Conservation (phyloP, 2,888 invertebrate species). For the Sesia bembeciformis region DNA sequence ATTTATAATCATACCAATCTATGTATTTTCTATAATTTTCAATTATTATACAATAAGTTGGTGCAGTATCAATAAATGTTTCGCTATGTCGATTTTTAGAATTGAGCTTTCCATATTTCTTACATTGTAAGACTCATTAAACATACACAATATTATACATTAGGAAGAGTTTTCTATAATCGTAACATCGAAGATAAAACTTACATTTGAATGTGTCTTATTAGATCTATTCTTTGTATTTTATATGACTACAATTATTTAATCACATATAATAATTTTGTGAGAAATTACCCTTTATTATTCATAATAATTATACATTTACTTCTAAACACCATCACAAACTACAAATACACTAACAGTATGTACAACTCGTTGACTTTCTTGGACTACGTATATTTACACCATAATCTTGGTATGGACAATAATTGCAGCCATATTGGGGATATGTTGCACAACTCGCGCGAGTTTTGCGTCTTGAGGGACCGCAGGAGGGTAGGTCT, state of each 20-base stretch:
- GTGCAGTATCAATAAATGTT: not conserved
- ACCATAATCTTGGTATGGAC: slow-evolving; percentile 16
- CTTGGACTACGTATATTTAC: slow-evolving; percentile 7
- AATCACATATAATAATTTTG: not conserved
- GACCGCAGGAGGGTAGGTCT: slow-evolving; percentile 9
- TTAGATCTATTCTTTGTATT: not conserved
- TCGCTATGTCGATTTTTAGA: slow-evolving; percentile 25
- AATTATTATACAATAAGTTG: not conserved
- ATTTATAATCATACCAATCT: not conserved
- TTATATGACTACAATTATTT: too few species aligned
- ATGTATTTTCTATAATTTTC: not conserved
- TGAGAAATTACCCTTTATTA: slow-evolving; percentile 4
- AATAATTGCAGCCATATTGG: slow-evolving; percentile 23
- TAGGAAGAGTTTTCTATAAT: not conserved
- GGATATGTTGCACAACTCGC: slow-evolving; percentile 27
- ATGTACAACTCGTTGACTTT: slow-evolving; percentile 8
- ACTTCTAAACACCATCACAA: slow-evolving; percentile 2
- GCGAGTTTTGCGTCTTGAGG: not conserved
- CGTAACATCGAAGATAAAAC: not conserved
- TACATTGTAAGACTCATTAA: slow-evolving; percentile 5
- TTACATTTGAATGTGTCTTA: not conserved
- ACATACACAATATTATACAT: not conserved
- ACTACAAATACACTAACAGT: not conserved
- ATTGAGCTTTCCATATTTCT: slow-evolving; percentile 44
- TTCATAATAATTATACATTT: slow-evolving; percentile 2